Conservation (phyloP, 2,113 vertebrate genomes). For the Gobio gobio region DNA sequence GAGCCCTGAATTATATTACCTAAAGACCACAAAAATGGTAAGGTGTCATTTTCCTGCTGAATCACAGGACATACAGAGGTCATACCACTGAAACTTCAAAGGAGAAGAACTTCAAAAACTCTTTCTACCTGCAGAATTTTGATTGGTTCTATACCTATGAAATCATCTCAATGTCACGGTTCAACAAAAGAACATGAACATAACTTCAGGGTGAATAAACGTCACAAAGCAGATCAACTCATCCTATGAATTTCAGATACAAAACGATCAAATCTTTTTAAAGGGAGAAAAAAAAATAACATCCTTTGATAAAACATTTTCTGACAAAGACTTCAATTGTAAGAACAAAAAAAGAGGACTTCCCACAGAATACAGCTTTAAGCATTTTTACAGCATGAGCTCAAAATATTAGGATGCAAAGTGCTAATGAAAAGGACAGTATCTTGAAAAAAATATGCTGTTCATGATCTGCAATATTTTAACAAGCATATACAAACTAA, state of each 20-base stretch:
- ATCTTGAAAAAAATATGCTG: neutral
- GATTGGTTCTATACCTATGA: conserved; percentile 15
- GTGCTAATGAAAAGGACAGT: neutral
- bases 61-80: neutral
- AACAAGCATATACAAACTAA: conserved; percentile 30
- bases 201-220: conserved; percentile 9
- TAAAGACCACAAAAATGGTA: neutral
- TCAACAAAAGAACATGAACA: conserved; percentile 21
- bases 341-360: neutral
- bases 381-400: neutral
- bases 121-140: neutral
- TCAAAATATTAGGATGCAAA: neutral
- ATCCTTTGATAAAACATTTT: neutral
- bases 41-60: neutral
- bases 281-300: neutral
- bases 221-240: conserved; percentile 3
- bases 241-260: neutral
- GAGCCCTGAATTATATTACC: neutral
- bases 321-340: neutral
- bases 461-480: conserved; percentile 8
- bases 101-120: conserved; percentile 4
- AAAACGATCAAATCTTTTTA: neutral
- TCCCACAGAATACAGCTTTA: neutral
- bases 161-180: conserved; percentile 18
- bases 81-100: conserved; percentile 19